Conservation (phyloP, 1,140 invertebrate species). For the Drosophila orena region DNA sequence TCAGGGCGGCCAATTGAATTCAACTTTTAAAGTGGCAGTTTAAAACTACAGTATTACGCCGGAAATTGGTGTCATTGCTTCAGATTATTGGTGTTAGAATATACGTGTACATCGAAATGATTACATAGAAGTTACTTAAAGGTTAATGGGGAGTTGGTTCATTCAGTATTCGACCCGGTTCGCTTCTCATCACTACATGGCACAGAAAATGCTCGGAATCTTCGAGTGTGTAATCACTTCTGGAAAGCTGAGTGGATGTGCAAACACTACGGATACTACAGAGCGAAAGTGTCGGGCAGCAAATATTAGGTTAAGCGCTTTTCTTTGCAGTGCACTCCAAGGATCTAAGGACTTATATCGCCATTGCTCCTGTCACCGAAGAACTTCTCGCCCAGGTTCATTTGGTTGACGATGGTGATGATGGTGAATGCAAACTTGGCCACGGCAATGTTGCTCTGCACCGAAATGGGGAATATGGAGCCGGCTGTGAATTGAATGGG, state of each 20-base stretch:
- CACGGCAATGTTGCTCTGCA: conserved; percentile 57
- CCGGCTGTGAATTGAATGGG: conserved; percentile 43
- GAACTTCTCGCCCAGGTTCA: conserved; percentile 60
- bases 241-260: conserved; percentile 4
- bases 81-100: background rate
- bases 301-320: conserved; percentile 8
- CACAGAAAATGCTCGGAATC: background rate
- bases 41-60: background rate
- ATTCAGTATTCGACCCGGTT: too few relatives aligned
- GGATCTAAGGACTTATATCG: background rate
- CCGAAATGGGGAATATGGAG: conserved; percentile 48
- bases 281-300: background rate
- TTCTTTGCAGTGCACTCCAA: background rate
- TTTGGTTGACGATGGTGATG: conserved; percentile 52
- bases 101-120: too few relatives aligned
- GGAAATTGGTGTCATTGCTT: background rate
- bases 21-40: background rate
- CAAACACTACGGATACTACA: conserved; percentile 5
- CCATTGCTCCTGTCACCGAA: background rate
- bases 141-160: background rate
- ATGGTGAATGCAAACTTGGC: conserved; percentile 64
- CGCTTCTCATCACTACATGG: too few relatives aligned
- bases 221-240: background rate
- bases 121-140: too few relatives aligned
- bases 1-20: background rate